Percentiles rank a stretch among this genome's conserved stretches.
phyloP scores from a whole-genome alignment of 2,113 vertebrate species.

The Natator depressus region DNA sequence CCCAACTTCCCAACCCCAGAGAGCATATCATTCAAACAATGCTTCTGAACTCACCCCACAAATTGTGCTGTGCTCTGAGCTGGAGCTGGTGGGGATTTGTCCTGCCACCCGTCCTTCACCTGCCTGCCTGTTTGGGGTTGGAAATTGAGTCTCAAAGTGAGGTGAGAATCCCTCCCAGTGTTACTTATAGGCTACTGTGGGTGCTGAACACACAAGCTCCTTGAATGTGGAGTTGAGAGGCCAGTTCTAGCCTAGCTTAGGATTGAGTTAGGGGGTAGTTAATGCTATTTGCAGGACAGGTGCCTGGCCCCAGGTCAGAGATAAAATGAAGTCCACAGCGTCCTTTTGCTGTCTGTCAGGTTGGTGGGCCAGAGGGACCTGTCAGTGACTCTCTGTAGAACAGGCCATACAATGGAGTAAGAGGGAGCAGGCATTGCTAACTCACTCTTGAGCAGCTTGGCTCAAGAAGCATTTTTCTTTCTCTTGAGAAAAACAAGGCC shows the following conservation, averaged over 20 bases:
- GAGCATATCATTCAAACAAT: neutral
- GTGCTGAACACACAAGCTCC: neutral
- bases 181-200: neutral
- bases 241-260: neutral
- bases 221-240: neutral
- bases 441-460: neutral
- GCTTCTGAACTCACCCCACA: neutral
- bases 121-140: accelerated
- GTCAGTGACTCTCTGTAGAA: neutral
- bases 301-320: neutral
- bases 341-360: neutral
- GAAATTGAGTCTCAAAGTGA: neutral
- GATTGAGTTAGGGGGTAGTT: neutral
- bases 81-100: neutral
- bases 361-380: neutral
- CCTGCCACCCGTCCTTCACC: neutral
- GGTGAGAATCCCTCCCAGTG: neutral
- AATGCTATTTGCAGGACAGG: neutral
- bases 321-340: neutral
- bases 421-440: neutral
- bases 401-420: neutral
- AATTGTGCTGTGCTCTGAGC: neutral
- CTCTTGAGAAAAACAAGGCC: neutral
- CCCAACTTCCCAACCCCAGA: neutral
- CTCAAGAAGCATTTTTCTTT: neutral